These are phyloP conservation scores for Drosophila falleni DNA, from an alignment of 2,888 invertebrate species.

Conservation along the genomic window DNA sequence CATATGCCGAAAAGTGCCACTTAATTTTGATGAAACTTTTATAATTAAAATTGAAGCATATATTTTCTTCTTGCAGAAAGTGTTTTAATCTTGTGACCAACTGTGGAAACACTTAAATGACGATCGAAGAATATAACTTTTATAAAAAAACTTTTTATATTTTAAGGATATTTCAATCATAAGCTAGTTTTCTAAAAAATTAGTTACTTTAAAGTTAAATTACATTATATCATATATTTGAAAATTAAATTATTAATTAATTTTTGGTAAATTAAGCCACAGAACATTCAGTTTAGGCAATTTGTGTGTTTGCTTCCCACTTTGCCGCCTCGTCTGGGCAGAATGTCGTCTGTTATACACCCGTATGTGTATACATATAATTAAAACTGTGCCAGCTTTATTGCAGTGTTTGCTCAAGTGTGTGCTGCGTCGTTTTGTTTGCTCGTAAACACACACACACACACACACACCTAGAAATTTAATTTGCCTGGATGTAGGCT, in stretches of 20 bases:
- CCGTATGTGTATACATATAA: slow-evolving; percentile 50
- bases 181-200: too few relatives aligned
- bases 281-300: slow-evolving; percentile 34
- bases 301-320: slow-evolving; percentile 37
- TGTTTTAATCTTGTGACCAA: not conserved
- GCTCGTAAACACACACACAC: slow-evolving; percentile 40
- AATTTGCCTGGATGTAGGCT: slow-evolving; percentile 74
- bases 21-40: slow-evolving; percentile 68
- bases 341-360: slow-evolving; percentile 35
- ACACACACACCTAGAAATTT: slow-evolving; percentile 37
- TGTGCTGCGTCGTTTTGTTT: slow-evolving; percentile 51
- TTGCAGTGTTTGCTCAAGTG: slow-evolving; percentile 69
- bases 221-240: not conserved
- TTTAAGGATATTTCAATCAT: too few relatives aligned
- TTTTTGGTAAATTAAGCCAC: slow-evolving; percentile 74
- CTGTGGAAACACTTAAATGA: not conserved
- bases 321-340: not conserved
- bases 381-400: slow-evolving; percentile 67
- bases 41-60: slow-evolving; percentile 52
- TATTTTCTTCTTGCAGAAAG: not conserved
- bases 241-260: too few relatives aligned
- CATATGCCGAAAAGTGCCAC: slow-evolving; percentile 17
- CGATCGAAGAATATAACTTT: too few relatives aligned
- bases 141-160: too few relatives aligned
- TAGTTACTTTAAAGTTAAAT: not conserved